Evolutionary conservation across 64 coral and sea anemone genomes (phyloP).

Genomic region (Stylophora pistillata): DNA sequence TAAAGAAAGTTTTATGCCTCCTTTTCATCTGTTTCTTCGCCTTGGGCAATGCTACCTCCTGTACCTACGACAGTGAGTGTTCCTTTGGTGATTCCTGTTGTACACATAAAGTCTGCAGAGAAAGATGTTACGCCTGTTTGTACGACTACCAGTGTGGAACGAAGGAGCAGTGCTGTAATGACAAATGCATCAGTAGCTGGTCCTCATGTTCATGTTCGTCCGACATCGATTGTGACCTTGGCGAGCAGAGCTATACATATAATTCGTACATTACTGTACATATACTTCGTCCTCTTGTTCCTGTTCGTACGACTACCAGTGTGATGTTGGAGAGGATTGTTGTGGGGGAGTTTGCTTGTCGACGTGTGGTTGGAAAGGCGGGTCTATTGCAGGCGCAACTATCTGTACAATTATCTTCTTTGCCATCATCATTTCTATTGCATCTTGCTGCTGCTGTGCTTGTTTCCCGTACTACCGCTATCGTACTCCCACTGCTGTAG

Average conservation of each 20-base stretch:
- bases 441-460: constrained; percentile 36
- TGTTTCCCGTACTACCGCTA: constrained; percentile 29
- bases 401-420: not conserved
- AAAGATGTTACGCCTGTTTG: not conserved
- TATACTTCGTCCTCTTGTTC: not conserved
- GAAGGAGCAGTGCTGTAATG: too few relatives aligned
- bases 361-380: too few relatives aligned
- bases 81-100: not conserved
- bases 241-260: too few relatives aligned
- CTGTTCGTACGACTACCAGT: too few relatives aligned
- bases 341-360: not conserved
- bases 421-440: not conserved
- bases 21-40: not conserved
- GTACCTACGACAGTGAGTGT: not conserved
- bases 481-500: too few relatives aligned
- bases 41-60: not conserved
- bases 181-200: too few relatives aligned
- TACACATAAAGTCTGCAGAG: constrained; percentile 2
- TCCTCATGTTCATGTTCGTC: not conserved
- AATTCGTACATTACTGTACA: too few relatives aligned
- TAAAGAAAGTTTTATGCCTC: not conserved
- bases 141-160: too few relatives aligned
- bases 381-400: too few relatives aligned
- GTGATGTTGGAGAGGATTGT: not conserved
- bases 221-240: not conserved